These are phyloP conservation scores for Epistrophella euchroma DNA, from an alignment of 2,888 invertebrate genomes.

Conservation along the genomic window DNA sequence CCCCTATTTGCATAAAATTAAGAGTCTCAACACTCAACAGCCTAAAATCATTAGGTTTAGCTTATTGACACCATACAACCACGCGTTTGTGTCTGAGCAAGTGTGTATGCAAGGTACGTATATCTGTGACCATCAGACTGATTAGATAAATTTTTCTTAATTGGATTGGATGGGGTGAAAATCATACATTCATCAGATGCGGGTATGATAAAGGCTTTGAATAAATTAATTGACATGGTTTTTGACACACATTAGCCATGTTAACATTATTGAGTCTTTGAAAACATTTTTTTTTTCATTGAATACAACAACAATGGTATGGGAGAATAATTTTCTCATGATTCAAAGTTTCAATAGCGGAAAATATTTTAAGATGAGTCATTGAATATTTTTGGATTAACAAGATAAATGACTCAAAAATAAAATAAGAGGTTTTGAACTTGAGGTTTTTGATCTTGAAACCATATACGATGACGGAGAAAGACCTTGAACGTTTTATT, in stretches of 20 bases:
- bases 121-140: conserved; percentile 61
- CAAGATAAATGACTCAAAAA: neutral
- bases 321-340: neutral
- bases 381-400: neutral
- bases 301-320: neutral
- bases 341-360: neutral
- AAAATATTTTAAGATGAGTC: neutral
- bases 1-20: conserved; percentile 54
- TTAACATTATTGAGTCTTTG: conserved; percentile 22
- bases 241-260: conserved; percentile 43
- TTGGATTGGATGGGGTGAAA: conserved; percentile 53
- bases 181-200: conserved; percentile 20
- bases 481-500: neutral
- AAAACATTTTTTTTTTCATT: neutral
- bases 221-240: conserved; percentile 51
- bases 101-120: neutral
- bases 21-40: conserved; percentile 24
- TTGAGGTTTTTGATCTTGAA: conserved; percentile 4
- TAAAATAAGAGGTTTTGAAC: neutral
- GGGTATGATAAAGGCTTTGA: conserved; percentile 37
- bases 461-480: neutral
- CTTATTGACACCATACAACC: conserved; percentile 40
- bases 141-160: conserved; percentile 72
- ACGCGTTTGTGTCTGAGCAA: neutral
- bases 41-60: conserved; percentile 33